These are phyloP conservation scores for Apogon talboti DNA, from an alignment of 2,797 vertebrate genomes.

Conservation along the genomic window DNA sequence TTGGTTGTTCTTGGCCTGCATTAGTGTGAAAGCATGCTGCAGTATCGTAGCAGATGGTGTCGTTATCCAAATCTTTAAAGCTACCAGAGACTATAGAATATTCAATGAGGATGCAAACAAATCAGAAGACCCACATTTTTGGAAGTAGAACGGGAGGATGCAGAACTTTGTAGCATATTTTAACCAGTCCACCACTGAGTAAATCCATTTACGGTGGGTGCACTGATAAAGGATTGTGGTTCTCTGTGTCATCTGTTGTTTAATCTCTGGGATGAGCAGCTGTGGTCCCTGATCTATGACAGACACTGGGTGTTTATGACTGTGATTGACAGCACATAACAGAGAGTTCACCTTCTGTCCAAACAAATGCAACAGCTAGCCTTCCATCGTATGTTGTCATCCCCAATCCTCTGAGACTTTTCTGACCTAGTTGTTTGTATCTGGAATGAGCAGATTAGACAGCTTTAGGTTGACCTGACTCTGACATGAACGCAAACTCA, in stretches of 20 bases:
- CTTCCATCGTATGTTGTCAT: constrained; percentile 21
- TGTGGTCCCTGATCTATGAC: constrained; percentile 36
- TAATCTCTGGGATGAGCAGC: constrained; percentile 50
- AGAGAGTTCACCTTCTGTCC: constrained; percentile 46
- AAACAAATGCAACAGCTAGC: constrained; percentile 32
- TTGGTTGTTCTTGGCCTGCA: constrained; percentile 28
- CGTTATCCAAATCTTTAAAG: constrained; percentile 44
- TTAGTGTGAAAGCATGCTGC: constrained; percentile 54
- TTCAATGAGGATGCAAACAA: constrained; percentile 22
- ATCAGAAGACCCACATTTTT: constrained; percentile 13
- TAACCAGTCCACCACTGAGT: background rate
- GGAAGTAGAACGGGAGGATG: background rate
- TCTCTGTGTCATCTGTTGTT: constrained; percentile 34
- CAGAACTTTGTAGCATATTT: constrained; percentile 1
- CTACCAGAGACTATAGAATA: constrained; percentile 24
- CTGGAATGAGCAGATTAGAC: constrained; percentile 55
- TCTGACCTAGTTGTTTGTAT: constrained; percentile 60
- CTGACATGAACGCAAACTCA: constrained; percentile 5
- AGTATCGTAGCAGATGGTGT: constrained; percentile 55
- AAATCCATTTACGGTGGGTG: constrained; percentile 16
- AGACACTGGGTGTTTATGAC: constrained; percentile 18
- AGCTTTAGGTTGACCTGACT: constrained; percentile 2
- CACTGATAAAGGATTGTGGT: constrained; percentile 14
- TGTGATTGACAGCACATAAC: constrained; percentile 19
- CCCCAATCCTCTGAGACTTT: constrained; percentile 36